Evolutionary conservation across 1,140 invertebrate species (phyloP).

Genomic region (Calephelis virginiensis): DNA sequence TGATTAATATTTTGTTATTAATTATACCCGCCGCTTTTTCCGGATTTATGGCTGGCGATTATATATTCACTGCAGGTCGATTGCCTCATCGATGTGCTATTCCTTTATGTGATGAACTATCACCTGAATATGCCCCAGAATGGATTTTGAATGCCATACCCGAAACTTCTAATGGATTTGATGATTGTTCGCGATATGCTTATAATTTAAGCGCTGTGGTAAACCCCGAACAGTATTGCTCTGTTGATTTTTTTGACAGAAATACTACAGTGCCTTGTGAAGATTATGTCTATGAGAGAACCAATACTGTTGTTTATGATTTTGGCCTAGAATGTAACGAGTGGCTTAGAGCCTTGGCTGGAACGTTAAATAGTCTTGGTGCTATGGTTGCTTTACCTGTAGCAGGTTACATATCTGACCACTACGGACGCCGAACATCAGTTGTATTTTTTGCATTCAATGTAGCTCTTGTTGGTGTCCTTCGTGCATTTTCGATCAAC

Average conservation of each 20-base stretch:
- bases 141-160: constrained; percentile 63
- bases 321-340: constrained; percentile 63
- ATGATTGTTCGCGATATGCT: constrained; percentile 53
- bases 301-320: constrained; percentile 63
- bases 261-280: constrained; percentile 51
- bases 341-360: constrained; percentile 58
- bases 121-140: constrained; percentile 48
- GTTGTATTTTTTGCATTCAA: constrained; percentile 63
- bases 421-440: constrained; percentile 53
- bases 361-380: constrained; percentile 61
- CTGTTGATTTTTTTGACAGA: constrained; percentile 49
- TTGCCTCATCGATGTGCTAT: constrained; percentile 57
- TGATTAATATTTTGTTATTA: constrained; percentile 50
- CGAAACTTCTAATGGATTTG: constrained; percentile 45
- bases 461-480: constrained; percentile 48
- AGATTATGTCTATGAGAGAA: constrained; percentile 52
- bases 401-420: constrained; percentile 62
- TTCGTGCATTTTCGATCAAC: constrained; percentile 61
- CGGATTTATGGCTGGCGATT: constrained; percentile 61
- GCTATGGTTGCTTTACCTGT: constrained; percentile 56
- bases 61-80: constrained; percentile 58
- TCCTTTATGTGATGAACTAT: constrained; percentile 50
- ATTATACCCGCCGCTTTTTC: constrained; percentile 46
- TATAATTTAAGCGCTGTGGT: constrained; percentile 33
- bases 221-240: constrained; percentile 38